A percentile compares a stretch with the other conserved stretches of the same genome.
Conservation (phyloP, 1,140 invertebrate species). For the Hesperophylax magnus region DNA sequence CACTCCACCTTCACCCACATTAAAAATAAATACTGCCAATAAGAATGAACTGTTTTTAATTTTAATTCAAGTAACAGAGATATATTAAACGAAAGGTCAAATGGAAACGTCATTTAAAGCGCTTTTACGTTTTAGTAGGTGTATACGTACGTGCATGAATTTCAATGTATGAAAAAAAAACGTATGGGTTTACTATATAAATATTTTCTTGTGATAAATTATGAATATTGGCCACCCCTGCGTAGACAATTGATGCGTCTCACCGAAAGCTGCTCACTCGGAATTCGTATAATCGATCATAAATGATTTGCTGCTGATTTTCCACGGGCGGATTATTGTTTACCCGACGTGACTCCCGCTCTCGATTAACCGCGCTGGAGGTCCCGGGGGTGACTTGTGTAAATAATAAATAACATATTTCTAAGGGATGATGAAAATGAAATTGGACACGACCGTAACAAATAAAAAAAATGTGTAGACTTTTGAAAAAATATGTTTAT, state of each 20-base stretch:
- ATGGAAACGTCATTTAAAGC: no score
- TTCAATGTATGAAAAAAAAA: no score
- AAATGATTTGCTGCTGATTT: constrained; percentile 28
- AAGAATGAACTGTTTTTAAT: no score
- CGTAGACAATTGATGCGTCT: constrained; percentile 14
- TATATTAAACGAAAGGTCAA: no score
- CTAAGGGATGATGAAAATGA: not conserved
- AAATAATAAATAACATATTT: constrained; percentile 1
- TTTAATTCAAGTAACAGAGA: no score
- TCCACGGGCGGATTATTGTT: constrained; percentile 18
- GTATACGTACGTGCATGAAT: no score
- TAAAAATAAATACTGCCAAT: no score
- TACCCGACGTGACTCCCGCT: not conserved
- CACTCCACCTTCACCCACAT: no score
- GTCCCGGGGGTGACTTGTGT: not conserved
- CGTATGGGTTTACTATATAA: no score
- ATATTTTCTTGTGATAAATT: no score
- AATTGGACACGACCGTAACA: constrained; percentile 1
- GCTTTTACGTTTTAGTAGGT: no score
- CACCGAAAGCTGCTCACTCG: constrained; percentile 10
- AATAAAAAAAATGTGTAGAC: not conserved
- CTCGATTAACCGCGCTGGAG: constrained; percentile 11
- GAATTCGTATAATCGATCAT: constrained; percentile 37
- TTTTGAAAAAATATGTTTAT: no score
- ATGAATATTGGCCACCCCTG: not conserved